Conservation (phyloP, 2,797 vertebrate genomes). For the Tympanoctomys barrerae region DNA sequence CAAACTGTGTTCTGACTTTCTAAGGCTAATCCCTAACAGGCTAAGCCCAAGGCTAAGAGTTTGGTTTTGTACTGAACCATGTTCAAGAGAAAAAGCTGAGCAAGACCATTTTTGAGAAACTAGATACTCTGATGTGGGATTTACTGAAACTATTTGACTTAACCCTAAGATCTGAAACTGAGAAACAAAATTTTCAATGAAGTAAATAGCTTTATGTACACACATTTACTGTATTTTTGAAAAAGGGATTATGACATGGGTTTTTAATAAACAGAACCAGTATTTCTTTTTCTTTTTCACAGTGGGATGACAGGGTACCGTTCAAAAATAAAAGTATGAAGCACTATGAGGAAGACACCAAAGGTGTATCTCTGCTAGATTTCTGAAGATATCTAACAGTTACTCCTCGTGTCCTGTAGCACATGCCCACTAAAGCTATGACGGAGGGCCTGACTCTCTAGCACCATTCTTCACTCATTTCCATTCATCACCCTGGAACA, state of each 20-base stretch:
- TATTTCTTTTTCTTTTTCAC: not conserved
- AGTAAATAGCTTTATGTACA: not conserved
- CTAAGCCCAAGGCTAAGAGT: not conserved
- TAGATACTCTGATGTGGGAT: not conserved
- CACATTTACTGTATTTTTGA: not conserved
- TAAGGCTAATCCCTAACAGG: not conserved
- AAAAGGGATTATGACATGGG: conserved; percentile 2
- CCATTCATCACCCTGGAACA: not conserved
- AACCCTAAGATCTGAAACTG: conserved; percentile 17
- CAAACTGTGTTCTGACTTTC: not conserved
- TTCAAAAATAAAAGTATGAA: conserved; percentile 9
- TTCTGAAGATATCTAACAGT: not conserved
- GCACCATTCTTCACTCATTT: not conserved
- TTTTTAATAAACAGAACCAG: conserved; percentile 9
- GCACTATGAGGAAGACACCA: not conserved
- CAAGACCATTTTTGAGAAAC: not conserved
- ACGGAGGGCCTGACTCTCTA: not conserved
- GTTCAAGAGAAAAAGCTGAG: not conserved
- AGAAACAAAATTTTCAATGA: not conserved
- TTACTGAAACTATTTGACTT: conserved; percentile 33
- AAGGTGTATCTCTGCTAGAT: not conserved
- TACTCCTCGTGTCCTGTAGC: not conserved
- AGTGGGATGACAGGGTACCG: not conserved
- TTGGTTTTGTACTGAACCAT: conserved; percentile 38
- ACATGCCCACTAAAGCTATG: not conserved